These are phyloP conservation scores for Drosophila borealis DNA, from an alignment of 2,888 invertebrate genomes.

Conservation along the genomic window DNA sequence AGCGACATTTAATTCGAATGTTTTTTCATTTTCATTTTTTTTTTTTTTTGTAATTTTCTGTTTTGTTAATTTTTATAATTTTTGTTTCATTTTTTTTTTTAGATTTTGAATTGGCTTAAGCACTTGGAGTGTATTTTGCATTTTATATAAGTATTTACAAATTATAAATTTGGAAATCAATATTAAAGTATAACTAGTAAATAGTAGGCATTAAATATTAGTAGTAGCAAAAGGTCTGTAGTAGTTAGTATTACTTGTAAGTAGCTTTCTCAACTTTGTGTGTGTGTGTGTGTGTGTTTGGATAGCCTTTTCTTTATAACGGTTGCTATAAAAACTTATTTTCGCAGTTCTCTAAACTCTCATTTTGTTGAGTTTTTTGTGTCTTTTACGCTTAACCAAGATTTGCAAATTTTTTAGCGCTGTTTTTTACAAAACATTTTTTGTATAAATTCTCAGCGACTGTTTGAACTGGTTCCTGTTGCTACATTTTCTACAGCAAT, in stretches of 20 bases:
- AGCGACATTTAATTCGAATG: conserved; percentile 75
- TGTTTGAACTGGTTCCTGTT: conserved; percentile 22
- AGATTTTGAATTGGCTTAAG: conserved; percentile 69
- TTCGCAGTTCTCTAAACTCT: conserved; percentile 26
- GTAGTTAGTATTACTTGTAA: conserved; percentile 73
- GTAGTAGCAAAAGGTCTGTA: conserved; percentile 76
- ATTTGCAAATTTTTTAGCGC: not conserved
- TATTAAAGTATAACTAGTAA: conserved; percentile 70
- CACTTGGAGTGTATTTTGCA: conserved; percentile 79
- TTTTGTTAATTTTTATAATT: conserved; percentile 46
- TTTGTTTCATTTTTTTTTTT: conserved; percentile 32
- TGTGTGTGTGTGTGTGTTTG: conserved; percentile 40
- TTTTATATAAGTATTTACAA: conserved; percentile 76
- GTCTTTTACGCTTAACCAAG: conserved; percentile 56
- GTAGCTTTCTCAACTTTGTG: conserved; percentile 63
- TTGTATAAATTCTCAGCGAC: conserved; percentile 25
- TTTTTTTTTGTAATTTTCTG: conserved; percentile 32
- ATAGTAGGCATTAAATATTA: conserved; percentile 75
- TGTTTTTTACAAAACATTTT: conserved; percentile 19
- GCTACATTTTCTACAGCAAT: conserved; percentile 50
- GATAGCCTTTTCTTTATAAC: conserved; percentile 45
- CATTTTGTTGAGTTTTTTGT: conserved; percentile 11
- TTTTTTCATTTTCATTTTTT: conserved; percentile 54
- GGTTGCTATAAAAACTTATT: conserved; percentile 35
- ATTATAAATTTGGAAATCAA: conserved; percentile 74